Evolutionary conservation across 2,888 invertebrate genomes (phyloP).

Genomic region (Nysson spinosus): DNA sequence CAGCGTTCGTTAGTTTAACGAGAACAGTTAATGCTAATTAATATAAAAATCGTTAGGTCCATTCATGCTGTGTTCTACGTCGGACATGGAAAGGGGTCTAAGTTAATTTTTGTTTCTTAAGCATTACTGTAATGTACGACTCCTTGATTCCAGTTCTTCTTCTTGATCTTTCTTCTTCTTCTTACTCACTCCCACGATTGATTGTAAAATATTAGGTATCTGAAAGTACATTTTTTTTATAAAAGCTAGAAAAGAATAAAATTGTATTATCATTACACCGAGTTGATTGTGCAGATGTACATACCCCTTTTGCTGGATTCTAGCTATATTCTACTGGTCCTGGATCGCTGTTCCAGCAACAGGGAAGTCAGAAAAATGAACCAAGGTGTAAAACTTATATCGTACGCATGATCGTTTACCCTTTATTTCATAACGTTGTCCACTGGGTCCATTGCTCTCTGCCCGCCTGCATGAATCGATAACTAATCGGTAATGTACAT

Average conservation of each 20-base stretch:
- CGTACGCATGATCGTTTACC: slow-evolving; percentile 68
- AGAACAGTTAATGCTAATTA: slow-evolving; percentile 62
- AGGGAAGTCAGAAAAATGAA: slow-evolving; percentile 38
- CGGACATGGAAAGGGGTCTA: slow-evolving; percentile 50
- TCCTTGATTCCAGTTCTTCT: too few species aligned
- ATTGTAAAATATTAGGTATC: slow-evolving; percentile 70
- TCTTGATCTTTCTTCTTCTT: too few species aligned
- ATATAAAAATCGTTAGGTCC: slow-evolving; percentile 50
- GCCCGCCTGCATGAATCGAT: slow-evolving; percentile 73
- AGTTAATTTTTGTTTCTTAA: slow-evolving; percentile 65
- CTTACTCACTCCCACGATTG: too few species aligned
- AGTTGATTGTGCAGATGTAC: slow-evolving; percentile 38
- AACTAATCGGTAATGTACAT: slow-evolving; percentile 71
- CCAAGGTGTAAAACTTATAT: slow-evolving; percentile 55
- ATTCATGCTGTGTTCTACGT: slow-evolving; percentile 57
- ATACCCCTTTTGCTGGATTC: slow-evolving; percentile 45
- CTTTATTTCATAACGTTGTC: slow-evolving; percentile 67
- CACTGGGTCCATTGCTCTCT: slow-evolving; percentile 72
- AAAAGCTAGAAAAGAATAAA: slow-evolving; percentile 18
- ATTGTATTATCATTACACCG: slow-evolving; percentile 39
- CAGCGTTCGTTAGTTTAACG: slow-evolving; percentile 61
- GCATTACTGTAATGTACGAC: slow-evolving; percentile 66
- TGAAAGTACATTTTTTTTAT: slow-evolving; percentile 58
- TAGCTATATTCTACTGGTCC: slow-evolving; percentile 10
- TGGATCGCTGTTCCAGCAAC: slow-evolving; percentile 45